Evolutionary conservation across 2,888 invertebrate species (phyloP), one percentile per base, ranked within the genome.

Genomic region (Chydorus sphaericus): DNA sequence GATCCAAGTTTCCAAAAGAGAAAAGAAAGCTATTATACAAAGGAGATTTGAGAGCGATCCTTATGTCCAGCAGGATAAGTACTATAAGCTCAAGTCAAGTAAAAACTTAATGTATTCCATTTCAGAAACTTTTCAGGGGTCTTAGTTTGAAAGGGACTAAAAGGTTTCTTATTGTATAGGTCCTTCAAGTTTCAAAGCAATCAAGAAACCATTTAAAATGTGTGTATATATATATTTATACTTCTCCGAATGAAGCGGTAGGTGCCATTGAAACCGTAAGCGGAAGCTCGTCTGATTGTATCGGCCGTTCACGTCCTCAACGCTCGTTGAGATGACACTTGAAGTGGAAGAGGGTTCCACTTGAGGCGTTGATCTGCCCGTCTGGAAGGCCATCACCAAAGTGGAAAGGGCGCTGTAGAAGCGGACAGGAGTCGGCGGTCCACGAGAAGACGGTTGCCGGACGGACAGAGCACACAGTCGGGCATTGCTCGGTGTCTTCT

Each of bases 211-310:
- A n/a, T n/a, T n/a, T n/a, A n/a, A n/a, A 5, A 4, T 1, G 16
- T n/a, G 28, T 1, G 2, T 16, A 28, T 14, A 48, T 7, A 48
- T 5, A 37, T 6, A 6, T 6, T 16, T n/a, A 14, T 44, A 85
- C 85, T 76, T 76, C 77, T 81, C 66, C 84, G 82, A 67, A 85
- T 79, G 70, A 85, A 85, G 63, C 77, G 78, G 72, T 82, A 86
- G 29, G 80, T 82, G 54, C 85, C 86, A 31, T 78, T 74, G 69
- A 86, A 86, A 55, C 85, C 85, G 44, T 44, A 44, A n/a, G 44
- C n/a, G n/a, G n/a, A n/a, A n/a, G 26, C 20, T 5, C 44, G 8
- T n/a, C 10, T 23, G 28, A 54, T 52, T 5, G 52, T 38, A 14
- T 28, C 23, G 39, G 4, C n/a, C 3, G 39, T n/a, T 16, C 18